Conservation (phyloP, 2,888 invertebrate genomes). For the Linyphia triangularis region DNA sequence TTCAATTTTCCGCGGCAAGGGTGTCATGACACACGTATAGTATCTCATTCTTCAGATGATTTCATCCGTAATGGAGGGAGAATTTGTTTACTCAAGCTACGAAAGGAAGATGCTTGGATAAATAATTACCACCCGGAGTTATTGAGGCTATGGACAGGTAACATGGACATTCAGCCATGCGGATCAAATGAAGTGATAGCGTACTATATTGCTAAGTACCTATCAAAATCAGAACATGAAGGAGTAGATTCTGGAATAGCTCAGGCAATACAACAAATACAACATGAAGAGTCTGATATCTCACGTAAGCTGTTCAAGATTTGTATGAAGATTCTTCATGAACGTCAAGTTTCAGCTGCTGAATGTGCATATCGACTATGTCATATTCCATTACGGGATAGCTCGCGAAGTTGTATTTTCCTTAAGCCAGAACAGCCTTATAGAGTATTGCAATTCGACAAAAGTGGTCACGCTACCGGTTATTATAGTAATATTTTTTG, state of each 20-base stretch:
- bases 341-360: slow-evolving; percentile 4
- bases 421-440: neutral
- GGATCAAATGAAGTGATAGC: slow-evolving; percentile 49
- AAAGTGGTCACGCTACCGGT: neutral
- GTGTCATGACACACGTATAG: slow-evolving; percentile 11
- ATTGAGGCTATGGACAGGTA: slow-evolving; percentile 21
- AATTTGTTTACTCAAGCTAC: slow-evolving; percentile 26
- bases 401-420: neutral
- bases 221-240: slow-evolving; percentile 8
- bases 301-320: slow-evolving; percentile 37
- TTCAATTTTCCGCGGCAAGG: slow-evolving; percentile 16
- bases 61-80: slow-evolving; percentile 20
- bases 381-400: neutral
- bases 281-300: slow-evolving; percentile 26
- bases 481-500: slow-evolving; percentile 10
- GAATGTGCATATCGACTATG: slow-evolving; percentile 15
- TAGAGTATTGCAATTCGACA: neutral
- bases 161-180: slow-evolving; percentile 46
- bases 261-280: slow-evolving; percentile 17
- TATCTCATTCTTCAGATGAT: slow-evolving; percentile 8
- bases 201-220: slow-evolving; percentile 42
- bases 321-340: slow-evolving; percentile 12
- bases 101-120: slow-evolving; percentile 14
- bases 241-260: neutral
- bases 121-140: slow-evolving; percentile 29